Percentiles rank a stretch among this genome's conserved stretches.
Conservation (phyloP, 2,113 vertebrate species). For the Psammodynastes pulverulentus region DNA sequence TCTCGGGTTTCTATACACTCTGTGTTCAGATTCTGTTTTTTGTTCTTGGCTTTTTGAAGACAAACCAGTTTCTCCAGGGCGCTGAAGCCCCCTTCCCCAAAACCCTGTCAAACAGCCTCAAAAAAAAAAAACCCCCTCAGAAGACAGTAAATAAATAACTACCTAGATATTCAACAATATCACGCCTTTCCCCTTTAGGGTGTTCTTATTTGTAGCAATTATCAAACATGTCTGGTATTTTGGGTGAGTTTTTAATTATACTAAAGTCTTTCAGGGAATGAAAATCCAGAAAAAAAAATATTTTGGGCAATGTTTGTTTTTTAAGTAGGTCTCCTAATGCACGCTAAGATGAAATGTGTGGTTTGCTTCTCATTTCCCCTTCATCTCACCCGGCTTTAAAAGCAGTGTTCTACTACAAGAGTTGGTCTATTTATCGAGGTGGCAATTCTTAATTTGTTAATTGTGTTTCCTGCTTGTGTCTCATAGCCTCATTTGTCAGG, state of each 20-base stretch:
- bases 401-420: conserved; percentile 10
- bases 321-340: conserved; percentile 43
- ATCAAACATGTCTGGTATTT: conserved; percentile 18
- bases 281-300: conserved; percentile 35
- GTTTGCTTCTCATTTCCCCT: neutral
- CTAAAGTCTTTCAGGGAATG: conserved; percentile 31
- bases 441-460: conserved; percentile 24
- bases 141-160: neutral
- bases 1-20: conserved; percentile 7
- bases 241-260: conserved; percentile 36
- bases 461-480: neutral
- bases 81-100: neutral
- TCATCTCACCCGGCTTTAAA: neutral
- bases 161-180: conserved; percentile 30
- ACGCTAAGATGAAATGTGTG: conserved; percentile 29
- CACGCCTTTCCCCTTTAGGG: conserved; percentile 40
- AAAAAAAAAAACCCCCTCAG: conserved; percentile 30
- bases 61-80: neutral
- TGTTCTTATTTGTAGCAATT: conserved; percentile 45
- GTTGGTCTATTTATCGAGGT: conserved; percentile 8
- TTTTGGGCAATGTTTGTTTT: conserved; percentile 55
- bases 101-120: conserved; percentile 27
- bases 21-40: neutral
- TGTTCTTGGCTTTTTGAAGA: neutral
- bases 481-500: neutral